Conservation (phyloP, 2,888 invertebrate genomes). For the Mactromeris polynyma region DNA sequence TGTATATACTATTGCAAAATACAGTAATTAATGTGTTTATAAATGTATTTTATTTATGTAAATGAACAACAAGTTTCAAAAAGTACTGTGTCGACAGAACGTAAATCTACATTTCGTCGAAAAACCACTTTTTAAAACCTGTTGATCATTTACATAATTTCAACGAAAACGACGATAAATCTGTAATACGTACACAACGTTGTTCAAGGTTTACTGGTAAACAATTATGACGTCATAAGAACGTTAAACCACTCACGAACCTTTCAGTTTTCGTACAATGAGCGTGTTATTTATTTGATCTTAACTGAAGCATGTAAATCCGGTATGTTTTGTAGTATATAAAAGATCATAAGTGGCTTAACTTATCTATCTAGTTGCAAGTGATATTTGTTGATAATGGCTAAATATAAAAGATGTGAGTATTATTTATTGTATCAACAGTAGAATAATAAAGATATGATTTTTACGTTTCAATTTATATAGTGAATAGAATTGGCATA, state of each 20-base stretch:
- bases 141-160: too few relatives aligned
- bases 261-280: neutral
- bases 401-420: neutral
- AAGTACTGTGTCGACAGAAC: too few relatives aligned
- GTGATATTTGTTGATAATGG: neutral
- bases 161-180: too few relatives aligned
- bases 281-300: neutral
- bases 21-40: too few relatives aligned
- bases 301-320: constrained; percentile 12
- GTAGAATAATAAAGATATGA: neutral
- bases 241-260: neutral
- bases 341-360: neutral
- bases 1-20: too few relatives aligned
- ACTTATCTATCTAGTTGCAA: neutral
- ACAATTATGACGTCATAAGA: neutral
- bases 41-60: too few relatives aligned
- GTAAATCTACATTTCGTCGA: too few relatives aligned
- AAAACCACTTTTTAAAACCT: too few relatives aligned
- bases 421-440: neutral
- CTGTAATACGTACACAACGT: neutral
- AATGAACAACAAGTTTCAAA: too few relatives aligned
- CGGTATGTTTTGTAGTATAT: neutral
- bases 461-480: too few relatives aligned
- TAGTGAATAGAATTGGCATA: too few relatives aligned
- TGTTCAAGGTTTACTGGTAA: neutral